A percentile compares a stretch with the other conserved stretches of the same genome.
Evolutionary conservation across 2,797 vertebrate genomes (phyloP).

Genomic region (Falco concolor): DNA sequence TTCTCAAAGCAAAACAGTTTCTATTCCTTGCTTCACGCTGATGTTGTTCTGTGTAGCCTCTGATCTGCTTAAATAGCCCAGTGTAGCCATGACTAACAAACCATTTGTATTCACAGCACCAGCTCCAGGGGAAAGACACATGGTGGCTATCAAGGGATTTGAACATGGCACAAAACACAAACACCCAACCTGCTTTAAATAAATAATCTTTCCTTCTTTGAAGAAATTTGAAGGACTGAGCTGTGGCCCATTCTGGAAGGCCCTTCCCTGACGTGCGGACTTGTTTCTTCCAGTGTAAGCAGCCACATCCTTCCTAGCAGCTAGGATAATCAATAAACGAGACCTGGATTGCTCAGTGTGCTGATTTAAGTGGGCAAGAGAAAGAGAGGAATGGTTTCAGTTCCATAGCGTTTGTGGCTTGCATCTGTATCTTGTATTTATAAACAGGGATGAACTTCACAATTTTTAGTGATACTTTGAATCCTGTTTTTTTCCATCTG

Average conservation of each 20-base stretch:
- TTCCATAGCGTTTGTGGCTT: not conserved
- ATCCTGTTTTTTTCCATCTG: not conserved
- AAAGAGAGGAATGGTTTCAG: not conserved
- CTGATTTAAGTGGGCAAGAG: not conserved
- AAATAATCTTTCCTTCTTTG: not conserved
- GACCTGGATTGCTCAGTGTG: not conserved
- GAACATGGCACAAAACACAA: not conserved
- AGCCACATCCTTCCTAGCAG: not conserved
- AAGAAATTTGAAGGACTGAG: not conserved
- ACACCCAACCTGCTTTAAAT: not conserved
- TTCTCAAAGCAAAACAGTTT: not conserved
- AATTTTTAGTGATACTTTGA: not conserved
- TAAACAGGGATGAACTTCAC: not conserved
- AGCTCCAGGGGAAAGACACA: not conserved
- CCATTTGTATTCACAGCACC: not conserved
- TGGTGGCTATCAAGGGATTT: not conserved
- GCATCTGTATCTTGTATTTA: not conserved
- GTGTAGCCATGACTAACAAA: not conserved
- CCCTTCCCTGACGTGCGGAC: not conserved
- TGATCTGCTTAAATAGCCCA: not conserved
- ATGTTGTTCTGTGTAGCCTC: not conserved
- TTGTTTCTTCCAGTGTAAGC: not conserved
- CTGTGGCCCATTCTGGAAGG: not conserved
- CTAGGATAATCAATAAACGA: conserved; percentile 4
- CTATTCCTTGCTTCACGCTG: not conserved